Base-by-base conservation (phyloP, 2,888 invertebrate species). In the Tupiocoris notatus region DNA sequence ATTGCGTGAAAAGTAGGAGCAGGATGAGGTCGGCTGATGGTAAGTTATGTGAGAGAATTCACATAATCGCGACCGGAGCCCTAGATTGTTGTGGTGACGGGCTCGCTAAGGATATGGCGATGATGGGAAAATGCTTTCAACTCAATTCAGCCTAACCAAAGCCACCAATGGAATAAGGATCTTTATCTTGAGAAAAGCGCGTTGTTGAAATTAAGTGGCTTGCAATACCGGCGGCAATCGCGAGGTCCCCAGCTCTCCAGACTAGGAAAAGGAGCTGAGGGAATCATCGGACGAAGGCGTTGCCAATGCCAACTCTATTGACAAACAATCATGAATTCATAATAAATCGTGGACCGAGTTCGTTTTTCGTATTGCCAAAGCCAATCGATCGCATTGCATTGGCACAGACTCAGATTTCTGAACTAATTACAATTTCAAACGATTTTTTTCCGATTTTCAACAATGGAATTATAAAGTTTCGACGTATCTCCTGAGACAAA, bases 31-130 rank as follows among this genome's bases (percentile, higher is more conserved):
- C 39, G 39, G 39, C 39, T 12, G 39, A 7, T 7, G 39, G 6
- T 39, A 21, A 67, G 67, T 54, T 67, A 67, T 67, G 67, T 67
- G 67, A 67, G 67, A 67, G 67, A 67, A 67, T 67, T 67, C 67
- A 67, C 67, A 67, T 67, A 67, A 67, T 57, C 57, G 67, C 39
- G 39, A 12, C 39, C 39, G 39, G 3, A 39, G 39, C 39, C 39
- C 39, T 39, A 39, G 39, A 39, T 39, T 39, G 39, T 39, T 39
- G 39, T 39, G 39, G 39, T 39, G 39, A 39, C 39, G 39, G 39
- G 39, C 3, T 12, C 12, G 3, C 39, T 39, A 39, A 39, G 39
- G 39, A 39, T 39, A 39, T 39, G 39, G 39, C 39, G 39, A 39
- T 39, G 39, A 39, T 39, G 39, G 39, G 39, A 39, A 39, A 39